A percentile compares a stretch with the other conserved stretches of the same genome.
phyloP scores from a whole-genome alignment of 23 tunicate species.

The Phallusia fumigata region DNA sequence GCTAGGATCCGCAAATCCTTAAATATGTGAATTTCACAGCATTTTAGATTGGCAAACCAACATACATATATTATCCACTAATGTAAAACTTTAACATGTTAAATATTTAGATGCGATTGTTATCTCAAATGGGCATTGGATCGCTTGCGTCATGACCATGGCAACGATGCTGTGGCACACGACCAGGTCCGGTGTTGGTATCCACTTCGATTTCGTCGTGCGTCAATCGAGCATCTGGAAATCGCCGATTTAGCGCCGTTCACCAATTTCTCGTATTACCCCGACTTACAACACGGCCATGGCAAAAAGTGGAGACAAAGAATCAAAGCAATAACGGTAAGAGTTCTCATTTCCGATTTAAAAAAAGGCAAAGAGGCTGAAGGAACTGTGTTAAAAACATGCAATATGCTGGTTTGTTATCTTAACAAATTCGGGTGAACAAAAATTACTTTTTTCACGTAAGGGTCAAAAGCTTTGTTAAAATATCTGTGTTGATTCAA shows the following conservation, averaged over 20 bases:
- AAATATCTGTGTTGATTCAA: background rate
- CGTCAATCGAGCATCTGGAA: slow-evolving; percentile 25
- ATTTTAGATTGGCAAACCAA: no score
- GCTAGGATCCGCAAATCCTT: no score
- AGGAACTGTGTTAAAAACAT: no score
- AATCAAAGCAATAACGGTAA: background rate
- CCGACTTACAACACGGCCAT: background rate
- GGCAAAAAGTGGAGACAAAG: background rate
- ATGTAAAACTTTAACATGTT: background rate
- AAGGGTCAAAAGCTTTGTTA: no score
- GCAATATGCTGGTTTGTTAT: no score
- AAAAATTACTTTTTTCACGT: no score
- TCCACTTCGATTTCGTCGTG: slow-evolving; percentile 21
- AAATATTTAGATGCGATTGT: slow-evolving; percentile 63
- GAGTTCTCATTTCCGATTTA: no score
- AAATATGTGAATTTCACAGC: no score
- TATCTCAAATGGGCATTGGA: slow-evolving; percentile 45
- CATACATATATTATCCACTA: no score
- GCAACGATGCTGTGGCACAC: slow-evolving; percentile 2
- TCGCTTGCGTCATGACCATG: slow-evolving; percentile 23
- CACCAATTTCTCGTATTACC: background rate
- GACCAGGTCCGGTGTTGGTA: slow-evolving; percentile 36
- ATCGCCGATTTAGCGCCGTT: slow-evolving; percentile 3
- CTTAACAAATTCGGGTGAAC: no score
- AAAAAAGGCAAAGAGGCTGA: no score